Percentiles rank a stretch among this genome's conserved stretches.
phyloP scores from a whole-genome alignment of 1,140 invertebrate genomes.

The Cyphomyrmex costatus region DNA sequence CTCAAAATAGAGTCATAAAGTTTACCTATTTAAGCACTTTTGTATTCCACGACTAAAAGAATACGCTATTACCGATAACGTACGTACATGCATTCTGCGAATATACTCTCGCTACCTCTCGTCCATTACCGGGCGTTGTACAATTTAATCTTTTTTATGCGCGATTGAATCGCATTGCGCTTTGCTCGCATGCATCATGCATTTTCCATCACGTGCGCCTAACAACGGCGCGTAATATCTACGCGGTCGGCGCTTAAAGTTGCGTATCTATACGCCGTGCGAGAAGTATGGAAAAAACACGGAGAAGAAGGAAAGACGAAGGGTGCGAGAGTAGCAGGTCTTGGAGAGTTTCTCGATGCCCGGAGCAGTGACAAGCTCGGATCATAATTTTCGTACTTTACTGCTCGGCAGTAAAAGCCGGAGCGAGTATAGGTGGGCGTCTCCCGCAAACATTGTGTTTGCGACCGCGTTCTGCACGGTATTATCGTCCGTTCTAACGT shows the following conservation, averaged over 20 bases:
- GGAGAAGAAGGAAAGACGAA: constrained; percentile 11
- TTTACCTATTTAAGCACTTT: not conserved
- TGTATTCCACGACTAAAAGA: not conserved
- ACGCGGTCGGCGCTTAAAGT: constrained; percentile 34
- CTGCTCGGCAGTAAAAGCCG: constrained; percentile 80
- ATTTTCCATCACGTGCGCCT: constrained; percentile 31
- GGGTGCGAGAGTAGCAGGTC: constrained; percentile 43
- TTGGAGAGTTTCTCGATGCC: constrained; percentile 75
- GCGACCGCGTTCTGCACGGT: constrained; percentile 75
- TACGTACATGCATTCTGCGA: not conserved
- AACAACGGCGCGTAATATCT: constrained; percentile 40
- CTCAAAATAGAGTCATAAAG: not conserved
- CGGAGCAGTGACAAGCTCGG: constrained; percentile 82
- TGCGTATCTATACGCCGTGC: constrained; percentile 15
- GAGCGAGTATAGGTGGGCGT: constrained; percentile 80
- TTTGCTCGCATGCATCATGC: constrained; percentile 40
- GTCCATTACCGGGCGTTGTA: constrained; percentile 28
- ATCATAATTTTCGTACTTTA: constrained; percentile 83
- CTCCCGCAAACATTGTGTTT: constrained; percentile 82
- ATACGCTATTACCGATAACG: not conserved
- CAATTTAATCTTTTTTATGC: constrained; percentile 45
- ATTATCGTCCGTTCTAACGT: constrained; percentile 67
- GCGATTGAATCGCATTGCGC: constrained; percentile 43
- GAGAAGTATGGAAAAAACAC: constrained; percentile 10
- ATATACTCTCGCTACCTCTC: not conserved